Conservation (phyloP, 37 sponge, comb jelly and placozoan genomes). For the Diacarnus erythraeanus region DNA sequence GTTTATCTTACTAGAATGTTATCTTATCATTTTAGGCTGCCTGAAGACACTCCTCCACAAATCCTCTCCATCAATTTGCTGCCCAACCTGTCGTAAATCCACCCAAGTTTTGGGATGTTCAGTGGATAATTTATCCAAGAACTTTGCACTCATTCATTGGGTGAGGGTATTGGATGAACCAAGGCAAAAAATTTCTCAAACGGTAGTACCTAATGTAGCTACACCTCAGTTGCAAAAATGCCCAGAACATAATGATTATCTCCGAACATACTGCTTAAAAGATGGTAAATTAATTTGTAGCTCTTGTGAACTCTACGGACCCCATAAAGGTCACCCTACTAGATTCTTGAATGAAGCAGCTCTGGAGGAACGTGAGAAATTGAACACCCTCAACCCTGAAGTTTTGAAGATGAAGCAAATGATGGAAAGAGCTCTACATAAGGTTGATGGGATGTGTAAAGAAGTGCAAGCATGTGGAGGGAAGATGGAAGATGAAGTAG, state of each 20-base stretch:
- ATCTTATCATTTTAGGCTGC: constrained; percentile 38
- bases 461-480: constrained; percentile 1
- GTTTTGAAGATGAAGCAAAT: constrained; percentile 1
- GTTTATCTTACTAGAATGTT: too few species aligned
- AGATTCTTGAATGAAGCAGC: constrained; percentile 35
- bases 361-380: neutral
- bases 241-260: constrained; percentile 35
- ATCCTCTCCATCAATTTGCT: neutral
- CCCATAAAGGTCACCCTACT: constrained; percentile 19
- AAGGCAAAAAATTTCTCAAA: neutral
- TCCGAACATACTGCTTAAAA: constrained; percentile 45
- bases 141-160: constrained; percentile 36
- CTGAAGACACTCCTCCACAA: neutral
- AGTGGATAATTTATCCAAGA: constrained; percentile 14
- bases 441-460: neutral
- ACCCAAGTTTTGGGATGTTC: neutral
- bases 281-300: constrained; percentile 36
- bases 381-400: constrained; percentile 33
- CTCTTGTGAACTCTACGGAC: constrained; percentile 40
- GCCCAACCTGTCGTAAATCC: constrained; percentile 34
- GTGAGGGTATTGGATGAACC: neutral
- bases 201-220: neutral
- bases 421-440: constrained; percentile 2
- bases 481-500: constrained; percentile 21
- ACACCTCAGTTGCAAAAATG: neutral